A percentile compares a stretch with the other conserved stretches of the same genome.
Evolutionary conservation across 2,888 invertebrate genomes (phyloP).

Genomic region (Heliconius cydno): DNA sequence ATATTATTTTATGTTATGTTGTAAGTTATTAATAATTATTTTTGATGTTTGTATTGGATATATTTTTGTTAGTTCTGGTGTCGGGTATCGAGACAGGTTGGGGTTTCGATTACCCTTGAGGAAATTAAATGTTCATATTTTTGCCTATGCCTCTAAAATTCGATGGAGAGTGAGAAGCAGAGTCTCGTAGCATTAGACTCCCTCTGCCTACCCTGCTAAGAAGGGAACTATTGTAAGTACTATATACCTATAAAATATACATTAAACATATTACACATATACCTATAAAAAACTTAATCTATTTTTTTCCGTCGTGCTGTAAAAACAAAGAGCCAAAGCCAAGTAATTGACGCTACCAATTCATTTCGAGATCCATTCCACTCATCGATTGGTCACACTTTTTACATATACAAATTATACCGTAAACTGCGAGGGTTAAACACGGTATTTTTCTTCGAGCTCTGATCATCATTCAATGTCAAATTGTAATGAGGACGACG

Average conservation of each 20-base stretch:
- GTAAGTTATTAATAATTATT: conserved; percentile 1
- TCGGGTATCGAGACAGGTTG: too few species aligned
- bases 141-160: too few species aligned
- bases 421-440: conserved; percentile 69
- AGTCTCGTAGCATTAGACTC: too few species aligned
- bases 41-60: neutral
- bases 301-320: neutral
- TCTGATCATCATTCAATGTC: conserved; percentile 76
- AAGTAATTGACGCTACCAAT: conserved; percentile 40
- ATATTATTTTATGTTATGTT: neutral
- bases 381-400: conserved; percentile 53
- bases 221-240: neutral
- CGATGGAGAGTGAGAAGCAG: too few species aligned
- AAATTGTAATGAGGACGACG: conserved; percentile 71
- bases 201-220: too few species aligned
- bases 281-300: too few species aligned
- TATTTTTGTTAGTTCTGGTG: too few species aligned
- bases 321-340: conserved; percentile 38
- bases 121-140: too few species aligned
- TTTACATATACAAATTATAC: conserved; percentile 70
- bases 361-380: conserved; percentile 41
- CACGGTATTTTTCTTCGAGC: conserved; percentile 69
- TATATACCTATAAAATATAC: too few species aligned
- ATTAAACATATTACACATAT: too few species aligned
- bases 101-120: too few species aligned